Evolutionary conservation across 2,888 invertebrate genomes (phyloP).

Genomic region (Allolobophora icterica): DNA sequence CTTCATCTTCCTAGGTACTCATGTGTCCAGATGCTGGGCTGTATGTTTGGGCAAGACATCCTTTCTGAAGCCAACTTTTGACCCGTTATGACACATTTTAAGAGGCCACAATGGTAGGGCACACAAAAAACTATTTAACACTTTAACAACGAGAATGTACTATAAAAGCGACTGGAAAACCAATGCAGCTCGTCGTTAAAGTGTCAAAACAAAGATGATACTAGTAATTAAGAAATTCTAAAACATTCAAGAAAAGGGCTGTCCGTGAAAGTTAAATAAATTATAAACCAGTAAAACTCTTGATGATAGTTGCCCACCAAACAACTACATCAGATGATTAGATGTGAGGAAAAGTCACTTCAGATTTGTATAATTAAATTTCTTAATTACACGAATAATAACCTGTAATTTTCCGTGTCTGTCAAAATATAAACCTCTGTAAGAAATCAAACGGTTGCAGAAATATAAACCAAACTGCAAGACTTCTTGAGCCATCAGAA

Average conservation of each 20-base stretch:
- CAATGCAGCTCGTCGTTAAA: too few species aligned
- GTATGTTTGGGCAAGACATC: not conserved
- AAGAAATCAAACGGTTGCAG: not conserved
- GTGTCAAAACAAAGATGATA: not conserved
- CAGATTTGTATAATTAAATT: not conserved
- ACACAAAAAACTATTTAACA: not conserved
- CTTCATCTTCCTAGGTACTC: not conserved
- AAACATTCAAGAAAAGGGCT: not conserved
- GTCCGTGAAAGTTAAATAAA: too few species aligned
- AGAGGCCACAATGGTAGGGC: conserved; percentile 11
- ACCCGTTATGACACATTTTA: conserved; percentile 17
- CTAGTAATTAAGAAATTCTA: not conserved
- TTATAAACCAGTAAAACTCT: not conserved
- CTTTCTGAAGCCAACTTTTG: not conserved
- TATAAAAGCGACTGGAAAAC: too few species aligned
- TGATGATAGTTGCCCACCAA: not conserved
- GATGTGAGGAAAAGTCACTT: not conserved
- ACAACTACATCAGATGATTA: not conserved
- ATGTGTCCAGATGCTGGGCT: not conserved
- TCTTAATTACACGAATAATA: not conserved
- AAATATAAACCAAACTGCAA: conserved; percentile 23
- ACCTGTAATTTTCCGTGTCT: not conserved
- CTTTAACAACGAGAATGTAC: too few species aligned
- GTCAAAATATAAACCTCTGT: conserved; percentile 25
- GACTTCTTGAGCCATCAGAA: conserved; percentile 25